phyloP scores from a whole-genome alignment of 2,113 vertebrate species.

The Blennius ocellaris region DNA sequence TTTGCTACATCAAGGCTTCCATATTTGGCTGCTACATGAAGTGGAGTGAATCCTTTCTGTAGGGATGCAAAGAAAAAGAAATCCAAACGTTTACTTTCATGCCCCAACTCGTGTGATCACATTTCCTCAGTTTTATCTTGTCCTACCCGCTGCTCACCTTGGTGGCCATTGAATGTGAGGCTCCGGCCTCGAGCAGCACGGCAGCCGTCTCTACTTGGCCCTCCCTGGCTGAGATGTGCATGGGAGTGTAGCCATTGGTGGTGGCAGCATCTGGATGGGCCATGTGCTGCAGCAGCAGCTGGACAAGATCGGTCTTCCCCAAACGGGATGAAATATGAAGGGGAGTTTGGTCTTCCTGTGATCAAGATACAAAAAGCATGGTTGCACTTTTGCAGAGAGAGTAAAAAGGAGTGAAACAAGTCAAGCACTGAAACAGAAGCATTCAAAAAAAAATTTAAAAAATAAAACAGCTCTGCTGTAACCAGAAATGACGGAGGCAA shows the following conservation, averaged over 20 bases:
- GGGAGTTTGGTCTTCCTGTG: conserved; percentile 97
- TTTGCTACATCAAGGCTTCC: conserved; percentile 96
- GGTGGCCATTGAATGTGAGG: conserved; percentile 93
- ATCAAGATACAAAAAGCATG: conserved; percentile 36
- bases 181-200: conserved; percentile 93
- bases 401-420: background rate
- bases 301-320: conserved; percentile 98
- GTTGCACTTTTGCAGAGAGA: background rate
- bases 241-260: conserved; percentile 94
- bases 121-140: too few relatives aligned
- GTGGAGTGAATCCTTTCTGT: conserved; percentile 97
- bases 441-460: too few relatives aligned
- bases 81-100: background rate
- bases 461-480: background rate
- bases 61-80: conserved; percentile 9
- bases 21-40: conserved; percentile 97
- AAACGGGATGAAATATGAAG: conserved; percentile 96
- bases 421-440: background rate
- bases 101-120: too few relatives aligned
- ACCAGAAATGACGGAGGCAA: background rate
- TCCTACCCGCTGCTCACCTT: conserved; percentile 80
- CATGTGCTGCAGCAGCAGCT: conserved; percentile 97
- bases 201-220: conserved; percentile 95
- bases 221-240: conserved; percentile 97
- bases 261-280: conserved; percentile 97